Evolutionary conservation across 2,113 vertebrate genomes (phyloP).

Genomic region (Zosterops pallidus): DNA sequence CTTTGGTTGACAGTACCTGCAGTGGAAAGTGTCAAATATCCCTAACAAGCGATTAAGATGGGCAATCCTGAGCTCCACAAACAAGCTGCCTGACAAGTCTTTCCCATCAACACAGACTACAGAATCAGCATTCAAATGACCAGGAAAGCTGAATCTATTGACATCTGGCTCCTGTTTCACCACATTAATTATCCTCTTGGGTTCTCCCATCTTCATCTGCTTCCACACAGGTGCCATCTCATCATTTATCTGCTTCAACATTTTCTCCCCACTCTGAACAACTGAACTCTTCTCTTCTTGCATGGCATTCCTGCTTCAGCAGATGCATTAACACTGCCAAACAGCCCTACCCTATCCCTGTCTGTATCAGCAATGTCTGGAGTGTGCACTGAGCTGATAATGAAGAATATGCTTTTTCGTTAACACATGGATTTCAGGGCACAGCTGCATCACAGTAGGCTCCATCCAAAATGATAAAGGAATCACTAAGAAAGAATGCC

Average conservation of each 20-base stretch:
- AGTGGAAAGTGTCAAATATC: slow-evolving; percentile 40
- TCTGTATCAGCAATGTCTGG: neutral
- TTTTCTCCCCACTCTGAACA: slow-evolving; percentile 17
- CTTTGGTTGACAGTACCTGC: slow-evolving; percentile 19
- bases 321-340: slow-evolving; percentile 4
- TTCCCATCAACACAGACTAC: slow-evolving; percentile 42
- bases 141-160: slow-evolving; percentile 51
- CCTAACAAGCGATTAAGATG: slow-evolving; percentile 25
- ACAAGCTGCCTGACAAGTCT: slow-evolving; percentile 49
- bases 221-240: slow-evolving; percentile 54
- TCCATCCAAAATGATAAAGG: slow-evolving; percentile 19
- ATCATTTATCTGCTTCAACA: slow-evolving; percentile 51
- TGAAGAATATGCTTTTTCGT: neutral
- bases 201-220: slow-evolving; percentile 52
- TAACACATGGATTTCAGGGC: neutral
- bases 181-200: slow-evolving; percentile 68
- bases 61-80: slow-evolving; percentile 32
- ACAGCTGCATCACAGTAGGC: slow-evolving; percentile 14
- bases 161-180: slow-evolving; percentile 62
- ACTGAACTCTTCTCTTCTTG: slow-evolving; percentile 22
- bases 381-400: neutral
- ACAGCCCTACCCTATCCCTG: neutral
- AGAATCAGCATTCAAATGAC: slow-evolving; percentile 66
- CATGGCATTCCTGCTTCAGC: neutral
- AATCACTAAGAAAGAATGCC: neutral